phyloP scores from a whole-genome alignment of 2,797 vertebrate genomes.

The Pelodytes ibericus region DNA sequence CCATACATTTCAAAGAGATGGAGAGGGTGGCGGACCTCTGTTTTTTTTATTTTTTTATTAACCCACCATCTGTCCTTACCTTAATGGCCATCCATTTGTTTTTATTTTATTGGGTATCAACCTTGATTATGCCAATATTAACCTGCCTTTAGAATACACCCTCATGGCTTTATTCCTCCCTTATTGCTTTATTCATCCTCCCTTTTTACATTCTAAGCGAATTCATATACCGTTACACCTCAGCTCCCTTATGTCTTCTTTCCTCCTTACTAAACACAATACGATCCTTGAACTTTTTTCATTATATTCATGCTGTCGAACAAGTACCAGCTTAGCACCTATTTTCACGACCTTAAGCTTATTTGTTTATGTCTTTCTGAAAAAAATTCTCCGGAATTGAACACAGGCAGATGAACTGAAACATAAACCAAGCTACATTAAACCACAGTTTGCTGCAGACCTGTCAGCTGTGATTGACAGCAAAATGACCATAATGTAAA shows the following conservation, averaged over 20 bases:
- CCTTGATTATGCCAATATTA: no score
- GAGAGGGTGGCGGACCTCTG: no score
- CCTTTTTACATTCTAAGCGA: no score
- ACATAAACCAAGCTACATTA: constrained; percentile 32
- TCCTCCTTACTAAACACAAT: not conserved
- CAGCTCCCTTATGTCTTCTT: not conserved
- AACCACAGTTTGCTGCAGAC: constrained; percentile 16
- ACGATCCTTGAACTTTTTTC: constrained; percentile 26
- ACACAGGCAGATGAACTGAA: constrained; percentile 27
- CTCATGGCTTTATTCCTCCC: no score
- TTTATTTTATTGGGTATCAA: no score
- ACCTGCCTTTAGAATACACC: no score
- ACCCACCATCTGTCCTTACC: no score
- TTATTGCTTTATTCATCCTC: no score
- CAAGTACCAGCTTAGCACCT: not conserved
- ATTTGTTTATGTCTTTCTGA: constrained; percentile 25
- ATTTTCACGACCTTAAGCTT: not conserved
- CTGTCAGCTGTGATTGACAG: constrained; percentile 39
- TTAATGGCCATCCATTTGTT: no score
- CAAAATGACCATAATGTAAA: constrained; percentile 10
- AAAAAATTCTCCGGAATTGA: not conserved
- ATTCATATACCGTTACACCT: no score
- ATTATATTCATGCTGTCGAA: not conserved
- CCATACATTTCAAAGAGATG: no score
- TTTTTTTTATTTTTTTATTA: no score